Evolutionary conservation across 2,113 vertebrate species (phyloP).

Genomic region (Dasyprocta punctata): DNA sequence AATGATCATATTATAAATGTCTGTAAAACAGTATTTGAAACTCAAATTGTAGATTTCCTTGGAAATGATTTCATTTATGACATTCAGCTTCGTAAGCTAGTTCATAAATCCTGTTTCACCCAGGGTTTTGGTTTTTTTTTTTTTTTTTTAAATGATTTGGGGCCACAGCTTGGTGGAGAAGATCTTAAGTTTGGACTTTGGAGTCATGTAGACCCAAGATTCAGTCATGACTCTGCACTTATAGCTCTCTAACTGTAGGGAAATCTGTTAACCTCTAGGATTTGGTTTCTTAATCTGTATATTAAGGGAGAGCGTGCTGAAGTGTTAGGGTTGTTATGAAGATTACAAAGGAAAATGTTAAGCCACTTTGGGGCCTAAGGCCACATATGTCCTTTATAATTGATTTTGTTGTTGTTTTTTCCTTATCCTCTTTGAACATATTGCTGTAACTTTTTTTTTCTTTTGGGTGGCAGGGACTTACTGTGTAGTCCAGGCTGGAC

Average conservation of each 20-base stretch:
- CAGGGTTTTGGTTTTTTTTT: neutral
- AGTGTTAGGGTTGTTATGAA: conserved; percentile 43
- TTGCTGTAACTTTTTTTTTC: neutral
- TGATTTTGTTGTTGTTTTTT: neutral
- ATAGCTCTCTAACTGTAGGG: neutral
- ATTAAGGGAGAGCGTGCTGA: neutral
- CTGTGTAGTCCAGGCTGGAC: neutral
- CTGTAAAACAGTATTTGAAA: conserved; percentile 33
- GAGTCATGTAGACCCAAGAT: neutral
- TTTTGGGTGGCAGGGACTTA: neutral
- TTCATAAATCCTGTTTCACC: neutral
- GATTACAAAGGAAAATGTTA: conserved; percentile 20
- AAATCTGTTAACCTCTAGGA: neutral
- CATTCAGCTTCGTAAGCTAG: conserved; percentile 2
- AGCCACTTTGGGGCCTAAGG: neutral
- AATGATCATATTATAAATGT: neutral
- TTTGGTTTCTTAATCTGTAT: conserved; percentile 37
- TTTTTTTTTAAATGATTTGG: too few relatives aligned
- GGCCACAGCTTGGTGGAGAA: neutral
- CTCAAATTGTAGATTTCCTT: neutral
- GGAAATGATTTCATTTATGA: neutral
- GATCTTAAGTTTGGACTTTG: conserved; percentile 25
- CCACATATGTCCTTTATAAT: neutral
- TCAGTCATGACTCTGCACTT: neutral
- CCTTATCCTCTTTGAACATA: conserved; percentile 1